Conservation (phyloP, 2,888 invertebrate species). For the Trissolcus brochymenae region DNA sequence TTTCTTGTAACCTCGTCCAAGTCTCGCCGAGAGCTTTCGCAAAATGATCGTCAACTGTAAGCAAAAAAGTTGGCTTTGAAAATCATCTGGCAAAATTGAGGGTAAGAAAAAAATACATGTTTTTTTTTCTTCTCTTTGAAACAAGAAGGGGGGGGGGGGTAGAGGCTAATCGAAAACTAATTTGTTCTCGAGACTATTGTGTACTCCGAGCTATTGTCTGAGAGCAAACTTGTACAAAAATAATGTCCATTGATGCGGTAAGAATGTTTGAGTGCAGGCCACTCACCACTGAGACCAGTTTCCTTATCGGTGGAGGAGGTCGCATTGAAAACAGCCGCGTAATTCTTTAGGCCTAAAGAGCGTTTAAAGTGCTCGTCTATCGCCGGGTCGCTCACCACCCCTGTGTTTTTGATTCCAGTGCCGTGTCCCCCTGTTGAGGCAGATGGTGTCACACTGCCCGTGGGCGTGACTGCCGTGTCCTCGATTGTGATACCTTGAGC, state of each 20-base stretch:
- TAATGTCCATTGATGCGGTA: slow-evolving; percentile 4
- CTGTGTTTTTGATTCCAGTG: slow-evolving; percentile 64
- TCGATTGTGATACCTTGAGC: slow-evolving; percentile 71
- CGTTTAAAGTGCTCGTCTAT: slow-evolving; percentile 97
- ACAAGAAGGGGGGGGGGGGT: no score
- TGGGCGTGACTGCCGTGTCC: slow-evolving; percentile 71
- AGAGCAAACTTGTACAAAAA: slow-evolving; percentile 1
- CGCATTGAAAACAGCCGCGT: slow-evolving; percentile 74
- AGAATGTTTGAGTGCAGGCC: slow-evolving; percentile 24
- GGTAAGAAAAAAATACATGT: background rate
- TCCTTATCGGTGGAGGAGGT: slow-evolving; percentile 70
- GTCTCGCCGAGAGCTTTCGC: slow-evolving; percentile 75
- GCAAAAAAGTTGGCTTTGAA: slow-evolving; percentile 7
- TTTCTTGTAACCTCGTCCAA: slow-evolving; percentile 74
- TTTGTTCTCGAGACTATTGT: no score
- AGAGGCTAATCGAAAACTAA: no score
- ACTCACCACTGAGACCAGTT: slow-evolving; percentile 72
- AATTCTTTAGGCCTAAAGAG: slow-evolving; percentile 87
- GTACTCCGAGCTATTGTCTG: no score
- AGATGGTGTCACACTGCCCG: slow-evolving; percentile 70
- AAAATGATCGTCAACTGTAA: slow-evolving; percentile 74
- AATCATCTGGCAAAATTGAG: background rate
- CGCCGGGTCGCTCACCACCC: slow-evolving; percentile 84
- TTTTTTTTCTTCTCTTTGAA: background rate
- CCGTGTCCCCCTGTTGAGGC: slow-evolving; percentile 67